Percentiles rank a stretch among this genome's conserved stretches.
Conservation (phyloP, 1,140 invertebrate species). For the Bombus pascuorum region DNA sequence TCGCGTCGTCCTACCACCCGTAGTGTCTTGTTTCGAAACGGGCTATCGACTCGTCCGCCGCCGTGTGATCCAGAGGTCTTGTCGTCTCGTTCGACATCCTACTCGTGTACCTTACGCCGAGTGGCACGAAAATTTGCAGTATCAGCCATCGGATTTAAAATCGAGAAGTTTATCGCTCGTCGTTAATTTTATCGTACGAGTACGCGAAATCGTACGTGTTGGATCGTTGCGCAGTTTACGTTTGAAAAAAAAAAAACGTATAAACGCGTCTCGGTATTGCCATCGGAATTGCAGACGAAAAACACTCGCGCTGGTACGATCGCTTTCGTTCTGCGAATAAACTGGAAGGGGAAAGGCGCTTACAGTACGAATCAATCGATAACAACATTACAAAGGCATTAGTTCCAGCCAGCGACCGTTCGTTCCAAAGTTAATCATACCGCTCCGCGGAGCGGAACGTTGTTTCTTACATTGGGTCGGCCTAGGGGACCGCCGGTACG, state of each 20-base stretch:
- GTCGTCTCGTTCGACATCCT: neutral
- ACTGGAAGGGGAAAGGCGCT: no score
- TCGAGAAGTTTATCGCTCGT: no score
- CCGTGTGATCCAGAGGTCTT: neutral
- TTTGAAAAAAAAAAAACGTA: no score
- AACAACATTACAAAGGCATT: conserved; percentile 15
- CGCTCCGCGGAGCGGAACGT: conserved; percentile 24
- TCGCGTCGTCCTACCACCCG: no score
- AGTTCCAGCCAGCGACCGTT: conserved; percentile 5
- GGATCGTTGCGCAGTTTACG: no score
- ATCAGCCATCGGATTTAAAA: no score
- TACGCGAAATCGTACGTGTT: fast-evolving
- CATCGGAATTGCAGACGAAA: no score
- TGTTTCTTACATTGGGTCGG: conserved; percentile 25
- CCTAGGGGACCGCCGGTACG: no score
- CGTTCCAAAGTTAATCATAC: conserved; percentile 32
- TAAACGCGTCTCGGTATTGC: no score
- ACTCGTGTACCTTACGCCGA: neutral
- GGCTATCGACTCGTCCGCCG: no score
- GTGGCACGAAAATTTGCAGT: neutral
- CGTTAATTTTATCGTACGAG: no score
- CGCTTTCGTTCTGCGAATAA: neutral
- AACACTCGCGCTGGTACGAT: no score
- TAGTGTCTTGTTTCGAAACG: conserved; percentile 5
- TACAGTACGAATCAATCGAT: neutral